Percentiles rank a stretch among this genome's conserved stretches.
Evolutionary conservation across 1,140 invertebrate species (phyloP).

Genomic region (Drosophila lacteicornis): DNA sequence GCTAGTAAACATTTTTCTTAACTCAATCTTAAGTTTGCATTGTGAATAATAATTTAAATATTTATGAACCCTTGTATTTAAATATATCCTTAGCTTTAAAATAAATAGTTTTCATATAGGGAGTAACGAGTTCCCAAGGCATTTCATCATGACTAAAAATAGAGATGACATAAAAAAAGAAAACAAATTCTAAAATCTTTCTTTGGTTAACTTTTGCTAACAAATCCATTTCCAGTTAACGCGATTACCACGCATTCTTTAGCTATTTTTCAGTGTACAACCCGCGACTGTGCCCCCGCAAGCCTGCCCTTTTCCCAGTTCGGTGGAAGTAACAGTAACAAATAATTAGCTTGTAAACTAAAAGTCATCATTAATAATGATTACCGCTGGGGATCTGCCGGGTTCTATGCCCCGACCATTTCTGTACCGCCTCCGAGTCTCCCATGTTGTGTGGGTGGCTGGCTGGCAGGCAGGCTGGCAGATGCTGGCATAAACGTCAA

Average conservation of each 20-base stretch:
- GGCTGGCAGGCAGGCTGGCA: conserved; percentile 15
- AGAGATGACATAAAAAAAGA: background rate
- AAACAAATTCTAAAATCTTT: too few species aligned
- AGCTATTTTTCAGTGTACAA: conserved; percentile 32
- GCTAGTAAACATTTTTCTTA: too few species aligned
- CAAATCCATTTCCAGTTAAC: conserved; percentile 22
- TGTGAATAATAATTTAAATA: too few species aligned
- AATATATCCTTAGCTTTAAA: too few species aligned
- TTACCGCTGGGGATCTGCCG: conserved; percentile 60
- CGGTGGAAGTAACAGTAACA: conserved; percentile 75
- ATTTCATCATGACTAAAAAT: background rate
- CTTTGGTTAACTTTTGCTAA: background rate
- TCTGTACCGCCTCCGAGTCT: background rate
- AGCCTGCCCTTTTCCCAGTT: conserved; percentile 1
- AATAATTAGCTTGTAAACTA: conserved; percentile 84
- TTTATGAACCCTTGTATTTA: too few species aligned
- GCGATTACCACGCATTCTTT: conserved; percentile 6
- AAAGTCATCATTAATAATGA: conserved; percentile 84
- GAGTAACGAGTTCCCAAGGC: background rate
- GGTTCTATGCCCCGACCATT: background rate
- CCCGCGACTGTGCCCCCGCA: conserved; percentile 10
- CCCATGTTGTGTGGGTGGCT: conserved; percentile 29
- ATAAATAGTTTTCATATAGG: background rate
- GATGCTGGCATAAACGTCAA: conserved; percentile 74
- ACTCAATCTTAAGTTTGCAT: too few species aligned